phyloP scores from a whole-genome alignment of 2,888 invertebrate species.

The Diplazon laetatorius region DNA sequence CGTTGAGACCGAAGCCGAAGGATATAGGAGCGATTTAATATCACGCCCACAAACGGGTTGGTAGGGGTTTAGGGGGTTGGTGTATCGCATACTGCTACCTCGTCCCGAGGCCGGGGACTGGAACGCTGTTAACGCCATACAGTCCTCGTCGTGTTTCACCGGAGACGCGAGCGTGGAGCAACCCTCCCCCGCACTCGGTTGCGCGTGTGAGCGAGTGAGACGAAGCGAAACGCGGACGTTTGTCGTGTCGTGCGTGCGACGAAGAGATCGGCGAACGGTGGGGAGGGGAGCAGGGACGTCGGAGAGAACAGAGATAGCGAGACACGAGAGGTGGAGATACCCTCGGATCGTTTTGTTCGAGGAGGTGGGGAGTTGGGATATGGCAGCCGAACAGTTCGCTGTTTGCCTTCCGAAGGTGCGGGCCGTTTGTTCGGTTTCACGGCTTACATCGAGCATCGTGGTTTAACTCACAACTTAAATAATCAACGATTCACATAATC shows the following conservation, averaged over 20 bases:
- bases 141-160: no score
- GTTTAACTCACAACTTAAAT: slow-evolving; percentile 43
- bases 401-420: slow-evolving; percentile 81
- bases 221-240: slow-evolving; percentile 28
- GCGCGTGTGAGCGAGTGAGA: slow-evolving; percentile 15
- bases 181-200: slow-evolving; percentile 17
- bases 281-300: no score
- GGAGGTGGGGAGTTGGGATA: slow-evolving; percentile 78
- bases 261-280: no score
- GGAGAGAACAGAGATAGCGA: slow-evolving; percentile 38
- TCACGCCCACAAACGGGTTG: slow-evolving; percentile 78
- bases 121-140: no score
- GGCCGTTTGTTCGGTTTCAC: slow-evolving; percentile 73
- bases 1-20: slow-evolving; percentile 65
- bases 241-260: no score
- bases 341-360: slow-evolving; percentile 39
- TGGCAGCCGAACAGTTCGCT: slow-evolving; percentile 82
- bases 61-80: slow-evolving; percentile 40
- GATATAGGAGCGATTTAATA: slow-evolving; percentile 80
- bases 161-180: no score
- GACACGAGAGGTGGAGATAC: slow-evolving; percentile 54
- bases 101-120: slow-evolving; percentile 1
- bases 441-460: slow-evolving; percentile 54
- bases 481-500: slow-evolving; percentile 7
- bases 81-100: slow-evolving; percentile 19